Evolutionary conservation across 2,113 vertebrate genomes (phyloP), one percentile per base, ranked within the genome.

Genomic region (Mionectes macconnelli): DNA sequence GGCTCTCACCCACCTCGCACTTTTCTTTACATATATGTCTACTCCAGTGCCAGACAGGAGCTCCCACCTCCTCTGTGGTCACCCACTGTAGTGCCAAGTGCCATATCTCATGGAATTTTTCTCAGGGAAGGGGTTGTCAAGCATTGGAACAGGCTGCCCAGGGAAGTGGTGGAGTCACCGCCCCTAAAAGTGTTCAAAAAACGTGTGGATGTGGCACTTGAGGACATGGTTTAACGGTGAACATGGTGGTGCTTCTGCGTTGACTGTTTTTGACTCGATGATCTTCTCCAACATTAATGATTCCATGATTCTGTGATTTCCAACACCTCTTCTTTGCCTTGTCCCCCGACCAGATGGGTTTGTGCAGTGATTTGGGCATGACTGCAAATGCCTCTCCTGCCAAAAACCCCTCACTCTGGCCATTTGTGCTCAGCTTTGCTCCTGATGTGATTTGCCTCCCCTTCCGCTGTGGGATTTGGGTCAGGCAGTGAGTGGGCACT

Each of bases 1-100:
- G 23, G 14, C 6, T 45, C 27, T 52, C 37, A 40, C 13, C n/a
- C 33, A 25, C 4, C 17, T 79, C 40, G 28, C 11, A 1, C 12
- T 60, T 55, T 18, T 15, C 28, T 62, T n/a, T 4, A 4, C 7
- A 4, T 7, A 4, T 0, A 0, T 75, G 68, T 23, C 40, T 66
- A 10, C 28, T 13, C 19, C 23, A 6, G 12, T 2, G 30, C 42
- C 1, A 4, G 27, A 3, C 15, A 16, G 66, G 22, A 53, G 40
- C 49, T 76, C n/a, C 63, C 12, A 2, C 24, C n/a, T 74, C 57
- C n/a, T 11, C 33, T 14, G 57, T 1, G 0, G 9, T 37, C 3
- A 2, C 35, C 33, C 21, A 8, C 7, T 5, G 9, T 2, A 8
- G 13, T 8, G 20, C 39, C 64, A 73, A 62, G 42, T 17, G n/a